phyloP scores from a whole-genome alignment of 2,113 vertebrate genomes.

The Calypte anna region DNA sequence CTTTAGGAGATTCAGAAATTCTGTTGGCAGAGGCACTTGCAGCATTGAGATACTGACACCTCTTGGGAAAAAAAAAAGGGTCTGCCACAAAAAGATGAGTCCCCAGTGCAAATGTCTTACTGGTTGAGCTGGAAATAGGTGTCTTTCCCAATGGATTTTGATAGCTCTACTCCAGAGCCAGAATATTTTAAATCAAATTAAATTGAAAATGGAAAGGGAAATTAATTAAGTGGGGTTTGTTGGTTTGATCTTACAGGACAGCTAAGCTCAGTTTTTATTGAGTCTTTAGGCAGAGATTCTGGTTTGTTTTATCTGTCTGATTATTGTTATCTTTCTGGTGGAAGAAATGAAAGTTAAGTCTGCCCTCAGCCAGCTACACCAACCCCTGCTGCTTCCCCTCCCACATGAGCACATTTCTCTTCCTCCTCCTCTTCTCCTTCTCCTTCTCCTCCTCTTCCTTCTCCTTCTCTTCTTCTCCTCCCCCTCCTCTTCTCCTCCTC shows the following conservation, averaged over 20 bases:
- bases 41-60: background rate
- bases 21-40: background rate
- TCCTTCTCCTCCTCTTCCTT: background rate
- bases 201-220: background rate
- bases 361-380: background rate
- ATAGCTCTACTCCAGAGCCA: background rate
- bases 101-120: background rate
- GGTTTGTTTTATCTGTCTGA: slow-evolving; percentile 48
- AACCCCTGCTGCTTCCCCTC: background rate
- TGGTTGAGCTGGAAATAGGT: background rate
- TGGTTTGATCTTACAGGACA: background rate
- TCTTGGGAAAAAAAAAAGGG: background rate
- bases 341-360: slow-evolving; percentile 32
- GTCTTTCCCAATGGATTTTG: slow-evolving; percentile 3
- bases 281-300: slow-evolving; percentile 2
- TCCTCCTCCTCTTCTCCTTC: background rate
- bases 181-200: slow-evolving; percentile 41
- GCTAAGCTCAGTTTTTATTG: slow-evolving; percentile 45
- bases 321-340: slow-evolving; percentile 38
- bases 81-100: background rate
- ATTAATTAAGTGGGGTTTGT: slow-evolving; percentile 16
- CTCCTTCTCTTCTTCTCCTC: background rate
- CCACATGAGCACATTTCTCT: background rate
- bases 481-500: no score
- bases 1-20: slow-evolving; percentile 1